Conservation (phyloP, 2,888 invertebrate species). For the Trissolcus japonicus region DNA sequence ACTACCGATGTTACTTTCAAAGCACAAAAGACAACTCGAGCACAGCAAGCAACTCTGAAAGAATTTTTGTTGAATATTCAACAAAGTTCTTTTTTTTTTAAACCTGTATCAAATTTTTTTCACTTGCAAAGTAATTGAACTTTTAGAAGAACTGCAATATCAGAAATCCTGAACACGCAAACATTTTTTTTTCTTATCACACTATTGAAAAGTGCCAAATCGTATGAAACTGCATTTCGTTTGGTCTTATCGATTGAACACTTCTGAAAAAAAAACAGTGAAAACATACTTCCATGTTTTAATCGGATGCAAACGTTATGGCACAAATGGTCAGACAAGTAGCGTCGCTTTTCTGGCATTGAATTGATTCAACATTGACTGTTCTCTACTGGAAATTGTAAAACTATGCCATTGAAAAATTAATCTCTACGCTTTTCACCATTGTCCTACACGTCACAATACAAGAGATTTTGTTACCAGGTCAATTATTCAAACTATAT, state of each 20-base stretch:
- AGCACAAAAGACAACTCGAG: slow-evolving; percentile 56
- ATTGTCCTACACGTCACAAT: slow-evolving; percentile 38
- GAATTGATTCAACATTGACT: slow-evolving; percentile 54
- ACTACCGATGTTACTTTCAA: slow-evolving; percentile 26
- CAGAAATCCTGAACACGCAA: no score
- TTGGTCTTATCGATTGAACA: no score
- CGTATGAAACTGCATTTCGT: slow-evolving; percentile 5
- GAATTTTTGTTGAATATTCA: slow-evolving; percentile 21
- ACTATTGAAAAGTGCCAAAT: not conserved
- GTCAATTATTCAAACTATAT: slow-evolving; percentile 56
- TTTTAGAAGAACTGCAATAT: no score
- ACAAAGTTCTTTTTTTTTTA: no score
- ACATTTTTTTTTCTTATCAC: no score
- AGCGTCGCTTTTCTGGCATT: slow-evolving; percentile 54
- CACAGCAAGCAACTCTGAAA: slow-evolving; percentile 57
- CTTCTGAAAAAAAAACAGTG: not conserved
- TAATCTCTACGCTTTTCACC: slow-evolving; percentile 32
- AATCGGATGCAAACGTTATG: slow-evolving; percentile 57
- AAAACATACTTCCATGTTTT: slow-evolving; percentile 17
- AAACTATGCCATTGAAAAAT: slow-evolving; percentile 46
- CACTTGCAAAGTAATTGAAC: no score
- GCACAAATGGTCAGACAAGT: slow-evolving; percentile 69
- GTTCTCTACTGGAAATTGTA: slow-evolving; percentile 45
- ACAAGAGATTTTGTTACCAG: slow-evolving; percentile 40
- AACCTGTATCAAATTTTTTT: no score